phyloP scores from a whole-genome alignment of 37 sponge, comb jelly and placozoan species.

The Petrosia ficiformis region DNA sequence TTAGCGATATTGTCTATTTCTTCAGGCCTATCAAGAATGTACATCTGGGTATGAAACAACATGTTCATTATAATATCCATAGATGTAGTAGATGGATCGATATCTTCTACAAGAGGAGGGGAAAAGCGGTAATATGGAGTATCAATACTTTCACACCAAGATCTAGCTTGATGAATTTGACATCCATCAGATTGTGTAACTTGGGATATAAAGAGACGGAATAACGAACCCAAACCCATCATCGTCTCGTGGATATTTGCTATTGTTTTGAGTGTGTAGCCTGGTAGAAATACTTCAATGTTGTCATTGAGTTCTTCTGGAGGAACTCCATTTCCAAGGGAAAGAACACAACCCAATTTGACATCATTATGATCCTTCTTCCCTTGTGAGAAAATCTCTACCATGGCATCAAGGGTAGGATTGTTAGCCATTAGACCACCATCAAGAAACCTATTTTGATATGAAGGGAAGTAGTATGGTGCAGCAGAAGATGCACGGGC shows the following conservation, averaged over 20 bases:
- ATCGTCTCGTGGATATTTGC: neutral
- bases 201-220: constrained; percentile 35
- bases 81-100: neutral
- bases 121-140: constrained; percentile 37
- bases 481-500: constrained; percentile 56
- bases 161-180: constrained; percentile 31
- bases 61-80: constrained; percentile 3
- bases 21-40: neutral
- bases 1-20: constrained; percentile 5
- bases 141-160: constrained; percentile 33
- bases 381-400: constrained; percentile 45
- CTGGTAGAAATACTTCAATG: neutral
- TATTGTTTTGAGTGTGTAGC: neutral
- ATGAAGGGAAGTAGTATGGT: constrained; percentile 60
- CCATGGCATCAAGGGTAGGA: constrained; percentile 57
- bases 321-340: constrained; percentile 49
- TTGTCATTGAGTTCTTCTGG: constrained; percentile 4
- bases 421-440: constrained; percentile 79
- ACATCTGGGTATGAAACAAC: neutral
- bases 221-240: neutral
- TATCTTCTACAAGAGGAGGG: neutral
- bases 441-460: constrained; percentile 54
- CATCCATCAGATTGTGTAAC: constrained; percentile 34
- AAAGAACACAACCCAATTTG: constrained; percentile 35
- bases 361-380: constrained; percentile 14